Base-by-base conservation (phyloP, 2,113 vertebrate genomes). In the Anser cygnoides region DNA sequence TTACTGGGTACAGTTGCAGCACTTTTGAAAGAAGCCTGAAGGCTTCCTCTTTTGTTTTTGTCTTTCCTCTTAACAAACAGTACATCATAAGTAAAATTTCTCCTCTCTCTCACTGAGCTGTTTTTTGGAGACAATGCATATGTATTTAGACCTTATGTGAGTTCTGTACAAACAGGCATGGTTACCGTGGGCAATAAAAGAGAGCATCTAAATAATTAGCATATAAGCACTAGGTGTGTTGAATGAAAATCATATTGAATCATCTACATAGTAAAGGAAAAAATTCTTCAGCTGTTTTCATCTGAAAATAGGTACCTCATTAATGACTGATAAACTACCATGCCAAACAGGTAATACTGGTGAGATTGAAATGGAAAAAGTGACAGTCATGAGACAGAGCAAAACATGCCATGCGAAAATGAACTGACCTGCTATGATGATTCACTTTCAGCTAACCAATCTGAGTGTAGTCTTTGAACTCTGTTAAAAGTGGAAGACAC, bases 291-390 rank as follows among this genome's bases (percentile, higher is more conserved):
- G 46, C 74, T 37, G 35, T 54, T 67, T 67, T 89, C 84, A 57
- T 67, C 41, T 80, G 70, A 68, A 86, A 91, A 84, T n/a, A 85
- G 44, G 50, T 71, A 44, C 33, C 29, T 89, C 41, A 33, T 90
- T 61, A 90, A 87, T 72, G 58, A 87, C 81, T 59, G 77, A 94
- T 79, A 83, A 80, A 79, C 28, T 89, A 50, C 68, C 12, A 22
- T 37, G 76, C 50, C 44, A 83, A 93, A 76, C 87, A 91, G 83
- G 79, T 92, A 90, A 76, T 86, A 89, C 85, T 33, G 65, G 90
- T 71, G 75, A 73, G 46, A 70, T 54, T 3, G 4, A 96, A 91
- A n/a, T 17, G 77, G 90, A 88, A 90, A 74, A 90, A 87, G 62
- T 35, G 43, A 44, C 23, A 43, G 31, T 67, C 70, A 89, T 44